Evolutionary conservation across 1,140 invertebrate species (phyloP).

Genomic region (Zaprionus tsacasi): DNA sequence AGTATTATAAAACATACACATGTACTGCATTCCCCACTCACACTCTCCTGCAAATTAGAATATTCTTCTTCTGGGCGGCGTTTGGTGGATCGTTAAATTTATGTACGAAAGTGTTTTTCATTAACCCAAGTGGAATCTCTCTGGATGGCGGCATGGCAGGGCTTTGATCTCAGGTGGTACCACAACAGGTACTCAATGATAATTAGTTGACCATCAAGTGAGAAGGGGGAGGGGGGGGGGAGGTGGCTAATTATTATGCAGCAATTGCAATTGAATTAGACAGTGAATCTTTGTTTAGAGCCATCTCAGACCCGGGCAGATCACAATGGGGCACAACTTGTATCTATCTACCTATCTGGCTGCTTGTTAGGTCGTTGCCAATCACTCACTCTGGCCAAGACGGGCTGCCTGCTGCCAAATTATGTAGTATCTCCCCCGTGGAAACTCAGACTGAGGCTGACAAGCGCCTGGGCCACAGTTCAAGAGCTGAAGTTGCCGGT

Average conservation of each 20-base stretch:
- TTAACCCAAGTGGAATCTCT: constrained; percentile 30
- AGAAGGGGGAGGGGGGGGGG: not conserved
- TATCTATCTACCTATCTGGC: not conserved
- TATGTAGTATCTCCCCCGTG: constrained; percentile 54
- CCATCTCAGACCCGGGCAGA: not conserved
- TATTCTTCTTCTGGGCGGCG: constrained; percentile 53
- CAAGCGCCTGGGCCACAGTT: constrained; percentile 48
- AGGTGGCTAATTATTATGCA: constrained; percentile 3
- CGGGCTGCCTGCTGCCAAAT: constrained; percentile 55
- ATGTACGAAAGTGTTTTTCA: constrained; percentile 58
- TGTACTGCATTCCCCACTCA: constrained; percentile 4
- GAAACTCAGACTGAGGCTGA: constrained; percentile 31
- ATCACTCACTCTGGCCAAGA: constrained; percentile 37
- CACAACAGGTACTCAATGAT: constrained; percentile 33
- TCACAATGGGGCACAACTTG: not conserved
- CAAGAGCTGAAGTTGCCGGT: constrained; percentile 27
- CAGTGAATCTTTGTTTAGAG: constrained; percentile 1
- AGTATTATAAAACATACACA: constrained; percentile 26
- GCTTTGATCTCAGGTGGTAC: constrained; percentile 51
- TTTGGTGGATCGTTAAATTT: constrained; percentile 64
- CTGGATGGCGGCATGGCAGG: constrained; percentile 1
- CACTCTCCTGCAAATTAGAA: constrained; percentile 66
- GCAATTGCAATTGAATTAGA: not conserved
- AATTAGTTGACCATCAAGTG: constrained; percentile 26
- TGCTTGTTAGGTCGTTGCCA: constrained; percentile 41